Conservation (phyloP, 2,888 invertebrate species). For the Dyspetes luteomarginatus region DNA sequence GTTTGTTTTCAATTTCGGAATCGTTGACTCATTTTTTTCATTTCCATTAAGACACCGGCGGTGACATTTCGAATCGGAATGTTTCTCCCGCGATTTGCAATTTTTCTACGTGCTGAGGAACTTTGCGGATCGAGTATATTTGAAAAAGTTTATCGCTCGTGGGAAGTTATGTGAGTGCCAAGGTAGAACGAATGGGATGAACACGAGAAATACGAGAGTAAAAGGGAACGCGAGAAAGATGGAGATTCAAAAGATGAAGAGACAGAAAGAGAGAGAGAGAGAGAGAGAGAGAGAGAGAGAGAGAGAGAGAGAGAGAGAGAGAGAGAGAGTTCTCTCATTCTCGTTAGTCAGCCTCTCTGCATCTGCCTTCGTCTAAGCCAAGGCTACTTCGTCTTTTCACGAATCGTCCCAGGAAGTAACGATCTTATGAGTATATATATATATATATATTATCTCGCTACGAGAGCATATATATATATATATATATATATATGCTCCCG, state of each 20-base stretch:
- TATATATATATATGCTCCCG: too few species aligned
- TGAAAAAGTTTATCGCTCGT: conserved; percentile 50
- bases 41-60: background rate
- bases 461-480: too few species aligned
- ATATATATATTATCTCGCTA: too few species aligned
- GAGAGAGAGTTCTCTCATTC: conserved; percentile 50
- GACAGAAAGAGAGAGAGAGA: conserved; percentile 15
- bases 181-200: conserved; percentile 23
- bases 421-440: too few species aligned
- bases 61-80: background rate
- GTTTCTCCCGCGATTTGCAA: background rate
- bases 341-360: conserved; percentile 52
- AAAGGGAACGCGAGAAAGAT: conserved; percentile 3
- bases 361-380: conserved; percentile 17
- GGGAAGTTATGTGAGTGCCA: conserved; percentile 48
- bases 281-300: conserved; percentile 14
- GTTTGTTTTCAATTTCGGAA: too few species aligned
- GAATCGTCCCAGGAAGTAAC: conserved; percentile 52
- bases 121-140: conserved; percentile 47
- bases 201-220: conserved; percentile 40
- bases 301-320: conserved; percentile 30
- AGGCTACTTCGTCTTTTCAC: conserved; percentile 32
- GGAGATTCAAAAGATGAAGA: conserved; percentile 4
- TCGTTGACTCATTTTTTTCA: too few species aligned
- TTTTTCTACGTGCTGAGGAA: conserved; percentile 9